Percentiles rank a stretch among this genome's conserved stretches.
These are phyloP conservation scores for Dyspetes luteomarginatus DNA, from an alignment of 2,888 invertebrate genomes.

Conservation along the genomic window DNA sequence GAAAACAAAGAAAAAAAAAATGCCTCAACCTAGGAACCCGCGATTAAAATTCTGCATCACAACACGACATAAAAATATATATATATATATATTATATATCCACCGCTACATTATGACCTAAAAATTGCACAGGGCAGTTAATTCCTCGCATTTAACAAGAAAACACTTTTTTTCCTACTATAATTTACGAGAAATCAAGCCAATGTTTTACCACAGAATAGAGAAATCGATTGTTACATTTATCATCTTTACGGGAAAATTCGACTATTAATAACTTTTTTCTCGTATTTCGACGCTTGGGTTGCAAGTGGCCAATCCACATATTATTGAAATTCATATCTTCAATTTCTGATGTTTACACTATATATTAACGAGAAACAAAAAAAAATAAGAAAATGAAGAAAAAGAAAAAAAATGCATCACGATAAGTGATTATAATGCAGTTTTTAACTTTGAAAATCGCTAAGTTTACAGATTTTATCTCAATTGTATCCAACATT, in stretches of 20 bases:
- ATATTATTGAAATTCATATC: slow-evolving; percentile 53
- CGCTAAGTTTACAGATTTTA: slow-evolving; percentile 54
- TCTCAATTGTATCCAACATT: slow-evolving; percentile 37
- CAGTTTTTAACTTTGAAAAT: slow-evolving; percentile 42
- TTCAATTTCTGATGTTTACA: slow-evolving; percentile 57
- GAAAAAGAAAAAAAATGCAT: slow-evolving; percentile 25
- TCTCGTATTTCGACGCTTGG: slow-evolving; percentile 36
- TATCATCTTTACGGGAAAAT: slow-evolving; percentile 20
- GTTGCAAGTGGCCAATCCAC: slow-evolving; percentile 43
- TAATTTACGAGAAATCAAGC: slow-evolving; percentile 47
- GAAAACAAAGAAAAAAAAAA: slow-evolving; percentile 31
- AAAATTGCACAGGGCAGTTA: slow-evolving; percentile 52
- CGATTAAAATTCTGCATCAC: slow-evolving; percentile 25
- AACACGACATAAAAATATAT: neutral
- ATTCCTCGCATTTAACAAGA: slow-evolving; percentile 62
- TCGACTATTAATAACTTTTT: slow-evolving; percentile 22
- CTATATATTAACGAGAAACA: slow-evolving; percentile 37
- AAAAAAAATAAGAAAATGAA: slow-evolving; percentile 20
- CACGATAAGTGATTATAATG: slow-evolving; percentile 43
- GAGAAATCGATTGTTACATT: slow-evolving; percentile 10
- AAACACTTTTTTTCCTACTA: slow-evolving; percentile 47
- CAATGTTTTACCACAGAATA: slow-evolving; percentile 20
- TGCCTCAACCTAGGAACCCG: slow-evolving; percentile 45
- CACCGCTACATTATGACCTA: slow-evolving; percentile 36
- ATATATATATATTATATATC: slow-evolving; percentile 18